Evolutionary conservation across 1,140 invertebrate species (phyloP).

Genomic region (Heterodera carotae): DNA sequence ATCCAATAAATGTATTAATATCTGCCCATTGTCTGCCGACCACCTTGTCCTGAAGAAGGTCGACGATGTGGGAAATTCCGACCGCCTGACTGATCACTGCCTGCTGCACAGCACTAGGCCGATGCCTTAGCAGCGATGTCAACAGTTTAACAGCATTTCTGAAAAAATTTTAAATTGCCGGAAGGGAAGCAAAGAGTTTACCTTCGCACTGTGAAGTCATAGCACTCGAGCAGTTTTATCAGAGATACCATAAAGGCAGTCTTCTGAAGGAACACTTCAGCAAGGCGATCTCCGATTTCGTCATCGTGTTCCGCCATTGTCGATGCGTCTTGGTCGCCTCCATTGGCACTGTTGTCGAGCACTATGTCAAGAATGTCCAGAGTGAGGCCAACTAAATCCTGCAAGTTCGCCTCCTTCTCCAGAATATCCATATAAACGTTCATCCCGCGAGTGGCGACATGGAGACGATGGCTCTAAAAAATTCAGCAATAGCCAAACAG

Average conservation of each 20-base stretch:
- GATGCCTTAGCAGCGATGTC: slow-evolving; percentile 77
- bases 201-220: slow-evolving; percentile 57
- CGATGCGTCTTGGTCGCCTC: slow-evolving; percentile 67
- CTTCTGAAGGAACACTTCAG: slow-evolving; percentile 95
- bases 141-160: slow-evolving; percentile 77
- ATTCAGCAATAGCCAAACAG: background rate
- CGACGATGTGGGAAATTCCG: slow-evolving; percentile 97
- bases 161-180: slow-evolving; percentile 22
- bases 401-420: slow-evolving; percentile 79
- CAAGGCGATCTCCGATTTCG: slow-evolving; percentile 86
- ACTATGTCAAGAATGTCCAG: slow-evolving; percentile 89
- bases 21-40: no score
- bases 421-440: slow-evolving; percentile 75
- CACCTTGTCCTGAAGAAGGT: slow-evolving; percentile 78
- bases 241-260: slow-evolving; percentile 82
- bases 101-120: slow-evolving; percentile 88
- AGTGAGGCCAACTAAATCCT: slow-evolving; percentile 86
- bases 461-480: slow-evolving; percentile 79
- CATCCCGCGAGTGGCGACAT: slow-evolving; percentile 94
- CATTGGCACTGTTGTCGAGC: slow-evolving; percentile 72
- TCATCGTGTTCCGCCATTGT: slow-evolving; percentile 59
- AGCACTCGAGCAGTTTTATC: slow-evolving; percentile 81
- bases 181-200: background rate
- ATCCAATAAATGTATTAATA: no score
- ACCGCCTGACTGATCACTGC: slow-evolving; percentile 88